These are phyloP conservation scores for Trachelus tabidus DNA, from an alignment of 2,888 invertebrate genomes.

Conservation along the genomic window DNA sequence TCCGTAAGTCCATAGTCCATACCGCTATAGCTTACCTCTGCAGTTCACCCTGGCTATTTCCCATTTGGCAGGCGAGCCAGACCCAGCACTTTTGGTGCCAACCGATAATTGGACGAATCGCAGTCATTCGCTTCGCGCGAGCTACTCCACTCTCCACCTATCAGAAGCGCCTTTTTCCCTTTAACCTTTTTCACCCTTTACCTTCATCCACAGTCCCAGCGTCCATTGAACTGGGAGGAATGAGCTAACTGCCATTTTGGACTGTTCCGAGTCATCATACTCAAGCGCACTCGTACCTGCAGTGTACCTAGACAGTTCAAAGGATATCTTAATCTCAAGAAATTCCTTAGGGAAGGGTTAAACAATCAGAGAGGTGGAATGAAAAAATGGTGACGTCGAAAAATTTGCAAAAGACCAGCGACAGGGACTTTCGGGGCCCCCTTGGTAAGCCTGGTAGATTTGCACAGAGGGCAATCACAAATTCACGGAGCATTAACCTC, in stretches of 20 bases:
- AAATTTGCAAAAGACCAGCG: not conserved
- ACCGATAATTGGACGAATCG: constrained; percentile 62
- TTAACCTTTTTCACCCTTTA: constrained; percentile 6
- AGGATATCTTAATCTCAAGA: not conserved
- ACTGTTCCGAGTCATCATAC: not conserved
- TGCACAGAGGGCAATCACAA: constrained; percentile 51
- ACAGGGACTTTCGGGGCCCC: not conserved
- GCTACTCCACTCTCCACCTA: constrained; percentile 19
- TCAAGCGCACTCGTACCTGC: not conserved
- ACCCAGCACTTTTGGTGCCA: constrained; percentile 62
- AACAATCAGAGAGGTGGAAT: not conserved
- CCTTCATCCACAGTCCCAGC: not conserved
- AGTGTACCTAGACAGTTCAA: not conserved
- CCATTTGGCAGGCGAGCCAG: constrained; percentile 61
- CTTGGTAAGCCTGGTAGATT: constrained; percentile 26
- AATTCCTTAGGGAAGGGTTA: not conserved
- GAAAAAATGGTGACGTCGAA: not conserved
- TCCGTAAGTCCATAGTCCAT: constrained; percentile 38
- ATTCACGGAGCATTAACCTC: constrained; percentile 53
- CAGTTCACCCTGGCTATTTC: constrained; percentile 51
- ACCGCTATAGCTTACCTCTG: constrained; percentile 46
- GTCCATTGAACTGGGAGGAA: not conserved
- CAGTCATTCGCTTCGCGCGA: constrained; percentile 59
- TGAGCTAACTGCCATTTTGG: not conserved
- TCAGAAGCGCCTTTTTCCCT: not conserved